Conservation (phyloP, 2,888 invertebrate genomes). For the Diaphora mendica region DNA sequence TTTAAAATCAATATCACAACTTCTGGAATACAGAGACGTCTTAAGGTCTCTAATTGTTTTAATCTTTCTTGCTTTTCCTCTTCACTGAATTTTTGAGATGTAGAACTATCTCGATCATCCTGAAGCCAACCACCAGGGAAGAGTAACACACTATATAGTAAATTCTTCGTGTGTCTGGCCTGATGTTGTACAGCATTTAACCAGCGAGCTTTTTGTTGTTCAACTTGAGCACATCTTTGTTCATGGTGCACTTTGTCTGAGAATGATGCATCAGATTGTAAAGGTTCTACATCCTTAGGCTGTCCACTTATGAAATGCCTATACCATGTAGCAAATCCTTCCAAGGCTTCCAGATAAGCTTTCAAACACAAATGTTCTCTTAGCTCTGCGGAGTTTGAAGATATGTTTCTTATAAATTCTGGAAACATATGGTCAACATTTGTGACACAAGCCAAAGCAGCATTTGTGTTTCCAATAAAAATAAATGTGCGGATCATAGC, state of each 20-base stretch:
- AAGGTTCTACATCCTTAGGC: slow-evolving; percentile 89
- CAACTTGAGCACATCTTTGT: slow-evolving; percentile 92
- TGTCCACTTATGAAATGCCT: slow-evolving; percentile 92
- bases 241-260: slow-evolving; percentile 96
- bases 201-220: slow-evolving; percentile 93
- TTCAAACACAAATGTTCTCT: slow-evolving; percentile 95
- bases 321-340: slow-evolving; percentile 96
- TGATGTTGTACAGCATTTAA: slow-evolving; percentile 89
- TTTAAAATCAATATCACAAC: slow-evolving; percentile 91
- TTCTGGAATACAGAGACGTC: slow-evolving; percentile 94
- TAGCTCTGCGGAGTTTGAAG: slow-evolving; percentile 80
- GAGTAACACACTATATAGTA: slow-evolving; percentile 94
- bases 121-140: slow-evolving; percentile 97
- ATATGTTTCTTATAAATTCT: slow-evolving; percentile 71
- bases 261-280: slow-evolving; percentile 89
- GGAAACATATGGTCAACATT: slow-evolving; percentile 75
- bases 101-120: slow-evolving; percentile 87
- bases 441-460: slow-evolving; percentile 90
- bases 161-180: slow-evolving; percentile 91
- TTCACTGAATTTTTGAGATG: slow-evolving; percentile 77
- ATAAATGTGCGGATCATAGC: slow-evolving; percentile 94
- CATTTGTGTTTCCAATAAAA: slow-evolving; percentile 92
- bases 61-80: slow-evolving; percentile 84
- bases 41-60: slow-evolving; percentile 91
- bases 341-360: slow-evolving; percentile 94